Percentiles rank a stretch among this genome's conserved stretches.
phyloP scores from a whole-genome alignment of 2,113 vertebrate species.

The Gavia stellata region DNA sequence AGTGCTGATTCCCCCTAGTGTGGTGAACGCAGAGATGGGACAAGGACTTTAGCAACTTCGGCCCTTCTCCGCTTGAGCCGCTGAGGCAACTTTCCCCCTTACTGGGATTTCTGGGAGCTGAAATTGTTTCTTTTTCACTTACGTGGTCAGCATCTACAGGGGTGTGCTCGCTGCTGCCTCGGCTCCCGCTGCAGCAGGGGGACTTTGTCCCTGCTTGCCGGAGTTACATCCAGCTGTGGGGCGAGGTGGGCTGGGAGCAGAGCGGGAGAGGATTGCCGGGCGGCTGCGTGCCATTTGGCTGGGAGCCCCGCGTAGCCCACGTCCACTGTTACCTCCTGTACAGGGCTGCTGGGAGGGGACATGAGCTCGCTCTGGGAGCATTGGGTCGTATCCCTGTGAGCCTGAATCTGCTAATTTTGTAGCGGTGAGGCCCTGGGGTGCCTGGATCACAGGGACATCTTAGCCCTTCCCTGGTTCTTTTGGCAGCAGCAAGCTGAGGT shows the following conservation, averaged over 20 bases:
- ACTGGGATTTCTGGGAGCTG: no score
- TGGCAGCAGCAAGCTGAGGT: neutral
- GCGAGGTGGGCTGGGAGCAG: neutral
- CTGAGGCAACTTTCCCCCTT: fast-evolving
- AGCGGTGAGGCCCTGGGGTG: fast-evolving
- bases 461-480: no score
- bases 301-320: fast-evolving
- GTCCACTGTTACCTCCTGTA: fast-evolving
- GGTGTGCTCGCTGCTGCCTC: fast-evolving
- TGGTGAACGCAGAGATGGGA: neutral
- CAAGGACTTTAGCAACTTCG: fast-evolving
- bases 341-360: neutral
- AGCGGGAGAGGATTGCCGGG: fast-evolving
- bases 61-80: fast-evolving
- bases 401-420: fast-evolving
- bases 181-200: neutral
- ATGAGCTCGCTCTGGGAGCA: fast-evolving
- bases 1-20: slow-evolving; percentile 67
- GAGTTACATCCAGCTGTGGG: neutral
- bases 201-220: neutral
- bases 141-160: fast-evolving
- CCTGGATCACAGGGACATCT: fast-evolving
- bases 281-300: fast-evolving
- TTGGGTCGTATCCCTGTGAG: fast-evolving
- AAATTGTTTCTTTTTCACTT: fast-evolving